Percentiles rank a stretch among this genome's conserved stretches.
Conservation (phyloP, 2,888 invertebrate species). For the Timandra comae region DNA sequence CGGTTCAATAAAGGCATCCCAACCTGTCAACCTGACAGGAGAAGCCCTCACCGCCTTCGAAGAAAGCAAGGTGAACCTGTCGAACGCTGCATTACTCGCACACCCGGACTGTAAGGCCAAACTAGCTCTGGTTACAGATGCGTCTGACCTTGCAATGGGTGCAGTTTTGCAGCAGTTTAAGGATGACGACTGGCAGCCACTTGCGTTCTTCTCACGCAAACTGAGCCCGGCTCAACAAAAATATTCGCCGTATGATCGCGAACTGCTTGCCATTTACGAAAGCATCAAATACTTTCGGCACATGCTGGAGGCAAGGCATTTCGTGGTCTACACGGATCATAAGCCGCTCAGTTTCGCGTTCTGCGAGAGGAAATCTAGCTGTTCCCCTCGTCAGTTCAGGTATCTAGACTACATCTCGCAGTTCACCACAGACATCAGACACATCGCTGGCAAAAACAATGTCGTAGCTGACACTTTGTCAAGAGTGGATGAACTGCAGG, state of each 20-base stretch:
- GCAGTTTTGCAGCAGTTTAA: conserved; percentile 38
- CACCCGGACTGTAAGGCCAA: conserved; percentile 32
- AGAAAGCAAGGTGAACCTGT: conserved; percentile 25
- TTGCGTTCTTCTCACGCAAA: conserved; percentile 42
- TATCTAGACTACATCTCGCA: conserved; percentile 37
- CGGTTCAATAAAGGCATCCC: conserved; percentile 29
- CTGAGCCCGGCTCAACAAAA: conserved; percentile 32
- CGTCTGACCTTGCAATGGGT: conserved; percentile 42
- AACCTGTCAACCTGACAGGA: conserved; percentile 19
- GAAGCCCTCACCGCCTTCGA: conserved; percentile 23
- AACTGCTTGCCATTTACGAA: conserved; percentile 41
- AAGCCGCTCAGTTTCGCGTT: conserved; percentile 41
- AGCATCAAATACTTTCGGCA: conserved; percentile 37
- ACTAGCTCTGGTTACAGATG: conserved; percentile 35
- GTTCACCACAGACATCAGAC: conserved; percentile 36
- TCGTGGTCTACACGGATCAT: conserved; percentile 18
- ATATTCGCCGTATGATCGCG: conserved; percentile 39
- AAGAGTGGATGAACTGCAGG: conserved; percentile 24
- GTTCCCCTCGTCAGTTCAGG: conserved; percentile 35
- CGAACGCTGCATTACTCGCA: conserved; percentile 29
- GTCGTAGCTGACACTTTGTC: conserved; percentile 37
- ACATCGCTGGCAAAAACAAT: conserved; percentile 35
- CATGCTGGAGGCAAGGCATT: conserved; percentile 31
- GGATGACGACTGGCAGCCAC: conserved; percentile 28
- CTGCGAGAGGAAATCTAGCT: conserved; percentile 24